Evolutionary conservation across 2,113 vertebrate species (phyloP), one percentile per base, ranked within the genome.

Genomic region (Lepus europaeus): DNA sequence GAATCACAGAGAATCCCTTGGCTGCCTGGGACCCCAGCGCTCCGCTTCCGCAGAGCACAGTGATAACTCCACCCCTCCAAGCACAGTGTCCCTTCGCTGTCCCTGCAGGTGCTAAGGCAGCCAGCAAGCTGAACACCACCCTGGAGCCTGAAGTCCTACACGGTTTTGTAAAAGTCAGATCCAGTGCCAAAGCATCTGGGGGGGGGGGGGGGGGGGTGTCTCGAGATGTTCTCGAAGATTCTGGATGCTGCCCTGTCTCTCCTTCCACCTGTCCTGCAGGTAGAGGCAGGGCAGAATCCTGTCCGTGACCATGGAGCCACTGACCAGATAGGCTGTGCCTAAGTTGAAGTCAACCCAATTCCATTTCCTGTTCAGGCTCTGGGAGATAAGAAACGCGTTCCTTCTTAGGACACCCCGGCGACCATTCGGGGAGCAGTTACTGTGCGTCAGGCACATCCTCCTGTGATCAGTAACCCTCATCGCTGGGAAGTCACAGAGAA

Each of bases 281-380:
- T 14, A 63, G 9, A 23, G 27, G 1, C 0, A 33, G 64, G 16
- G 2, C 39, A 74, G 61, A 87, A 49, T 49, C 27, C 73, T 80
- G 84, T 81, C 7, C 14, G 29, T 59, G 53, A 70, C 31, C 23
- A 69, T 22, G 6, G 25, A 22, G 64, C 33, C 33, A 9, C 2
- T 66, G 31, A 78, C n/a, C 49, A 87, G 39, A 89, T 6, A 84
- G 39, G 76, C 51, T 14, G 63, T 3, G 22, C 36, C 39, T 49
- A 66, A 76, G 68, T 31, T 49, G 70, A 63, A 79, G 64, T 88
- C 72, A 56, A 56, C n/a, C 79, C 49, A 53, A 33, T 56, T 85
- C 59, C 22, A 49, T 45, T 72, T 66, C 77, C 83, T 69, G 25
- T 66, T 89, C 72, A 84, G 13, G 59, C 56, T 89, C n/a, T 84